These are phyloP conservation scores for Stegophylla sp. DNA, from an alignment of 2,888 invertebrate genomes.

Conservation along the genomic window DNA sequence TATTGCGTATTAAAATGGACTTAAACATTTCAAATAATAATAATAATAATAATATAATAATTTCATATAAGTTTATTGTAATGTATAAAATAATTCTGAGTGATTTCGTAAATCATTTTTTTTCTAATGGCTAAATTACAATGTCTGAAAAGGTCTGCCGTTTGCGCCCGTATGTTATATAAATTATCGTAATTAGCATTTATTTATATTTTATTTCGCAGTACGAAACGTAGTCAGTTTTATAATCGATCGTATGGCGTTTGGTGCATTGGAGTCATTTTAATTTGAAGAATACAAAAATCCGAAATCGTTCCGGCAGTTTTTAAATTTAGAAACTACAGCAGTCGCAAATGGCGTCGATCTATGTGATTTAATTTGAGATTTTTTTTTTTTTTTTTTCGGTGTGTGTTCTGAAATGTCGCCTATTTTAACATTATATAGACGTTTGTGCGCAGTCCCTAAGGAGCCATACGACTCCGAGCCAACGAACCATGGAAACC, in stretches of 20 bases:
- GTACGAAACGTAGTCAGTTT: too few relatives aligned
- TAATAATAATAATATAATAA: too few relatives aligned
- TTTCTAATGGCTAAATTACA: too few relatives aligned
- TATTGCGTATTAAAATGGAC: too few relatives aligned
- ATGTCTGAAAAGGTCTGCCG: too few relatives aligned
- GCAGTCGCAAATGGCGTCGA: neutral
- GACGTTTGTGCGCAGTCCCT: constrained; percentile 16
- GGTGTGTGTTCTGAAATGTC: constrained; percentile 4
- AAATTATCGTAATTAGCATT: too few relatives aligned
- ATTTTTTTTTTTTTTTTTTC: neutral
- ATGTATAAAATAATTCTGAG: too few relatives aligned
- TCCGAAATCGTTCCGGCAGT: constrained; percentile 1
- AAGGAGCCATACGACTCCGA: constrained; percentile 9
- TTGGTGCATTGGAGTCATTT: constrained; percentile 19
- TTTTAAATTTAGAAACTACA: constrained; percentile 34
- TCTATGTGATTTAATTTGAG: constrained; percentile 26
- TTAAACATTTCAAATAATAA: too few relatives aligned
- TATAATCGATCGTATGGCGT: neutral
- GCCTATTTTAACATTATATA: constrained; percentile 23
- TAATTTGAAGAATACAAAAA: neutral
- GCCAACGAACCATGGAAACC: constrained; percentile 34
- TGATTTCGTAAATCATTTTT: too few relatives aligned
- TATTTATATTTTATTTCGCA: too few relatives aligned
- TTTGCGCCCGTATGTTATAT: too few relatives aligned
- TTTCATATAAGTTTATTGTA: too few relatives aligned